Base-by-base conservation (phyloP, 2,888 invertebrate genomes). In the Pyrgus malvae region DNA sequence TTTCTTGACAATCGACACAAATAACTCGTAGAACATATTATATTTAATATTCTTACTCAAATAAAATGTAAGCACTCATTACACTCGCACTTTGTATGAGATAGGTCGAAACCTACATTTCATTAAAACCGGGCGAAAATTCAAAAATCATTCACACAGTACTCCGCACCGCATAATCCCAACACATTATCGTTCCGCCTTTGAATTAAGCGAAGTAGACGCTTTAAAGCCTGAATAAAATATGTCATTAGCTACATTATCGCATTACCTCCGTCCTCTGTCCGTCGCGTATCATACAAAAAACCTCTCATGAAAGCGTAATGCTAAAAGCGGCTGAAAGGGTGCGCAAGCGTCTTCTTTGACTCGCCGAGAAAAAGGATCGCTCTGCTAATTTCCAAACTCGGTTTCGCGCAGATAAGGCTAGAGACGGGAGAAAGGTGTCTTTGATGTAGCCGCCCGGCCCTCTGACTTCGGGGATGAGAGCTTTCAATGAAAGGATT, bases 401-500 rank as follows among this genome's bases (percentile, higher is more conserved):
- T 83, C 87, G 83, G 84, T 83, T 82, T 81, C 79, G 76, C 80
- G 76, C 83, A 88, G 89, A 89, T 89, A 89, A 89, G 83, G 80
- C 80, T 80, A 79, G 82, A 80, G 75, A 70, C 74, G 82, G 77
- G 78, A 81, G 68, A 62, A 67, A 70, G 84, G 80, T 82, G 86
- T 85, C 89, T 90, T 89, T 89, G 89, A 89, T 89, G 89, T 89
- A 78, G 84, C 88, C 85, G 83, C 83, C 83, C 69, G 82, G 82
- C 78, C 86, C 86, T 85, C 82, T 84, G 83, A 81, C 85, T 87
- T 83, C 78, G 78, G 79, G 80, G 80, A 87, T 84, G 88, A 88
- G 87, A 85, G 88, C 87, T 86, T 84, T 88, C 89, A 86, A 86
- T 90, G 89, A 90, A 90, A 90, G 90, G 90, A 90, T 90, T 89